phyloP scores from a whole-genome alignment of 2,797 vertebrate species.

The Caiman crocodilus region DNA sequence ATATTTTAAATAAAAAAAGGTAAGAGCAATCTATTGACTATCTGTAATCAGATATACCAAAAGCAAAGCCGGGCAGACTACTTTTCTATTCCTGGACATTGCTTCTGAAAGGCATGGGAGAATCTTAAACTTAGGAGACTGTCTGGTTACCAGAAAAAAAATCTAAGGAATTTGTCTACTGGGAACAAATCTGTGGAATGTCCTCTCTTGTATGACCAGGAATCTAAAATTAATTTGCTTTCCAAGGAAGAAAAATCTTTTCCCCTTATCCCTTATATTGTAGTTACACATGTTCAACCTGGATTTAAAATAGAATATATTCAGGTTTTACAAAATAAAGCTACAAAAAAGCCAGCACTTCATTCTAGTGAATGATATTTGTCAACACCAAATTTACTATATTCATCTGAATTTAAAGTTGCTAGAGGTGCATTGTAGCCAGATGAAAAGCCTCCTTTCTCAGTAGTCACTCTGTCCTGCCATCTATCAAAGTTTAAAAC shows the following conservation, averaged over 20 bases:
- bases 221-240: neutral
- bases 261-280: neutral
- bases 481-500: neutral
- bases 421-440: neutral
- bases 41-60: neutral
- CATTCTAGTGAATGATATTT: neutral
- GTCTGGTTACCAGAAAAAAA: neutral
- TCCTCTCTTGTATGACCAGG: neutral
- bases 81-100: conserved; percentile 16
- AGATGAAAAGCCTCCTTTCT: neutral
- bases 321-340: neutral
- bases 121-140: neutral
- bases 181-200: neutral
- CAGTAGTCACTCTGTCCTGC: neutral
- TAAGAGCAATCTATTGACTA: neutral
- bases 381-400: accelerated
- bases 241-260: neutral
- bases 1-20: neutral
- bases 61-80: neutral
- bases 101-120: neutral
- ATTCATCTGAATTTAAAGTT: neutral
- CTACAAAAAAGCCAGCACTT: neutral
- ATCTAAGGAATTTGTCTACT: neutral
- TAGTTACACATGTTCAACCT: neutral
- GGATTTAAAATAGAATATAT: neutral